These are phyloP conservation scores for Blastobasis lacticolella DNA, from an alignment of 2,888 invertebrate genomes.

Conservation along the genomic window DNA sequence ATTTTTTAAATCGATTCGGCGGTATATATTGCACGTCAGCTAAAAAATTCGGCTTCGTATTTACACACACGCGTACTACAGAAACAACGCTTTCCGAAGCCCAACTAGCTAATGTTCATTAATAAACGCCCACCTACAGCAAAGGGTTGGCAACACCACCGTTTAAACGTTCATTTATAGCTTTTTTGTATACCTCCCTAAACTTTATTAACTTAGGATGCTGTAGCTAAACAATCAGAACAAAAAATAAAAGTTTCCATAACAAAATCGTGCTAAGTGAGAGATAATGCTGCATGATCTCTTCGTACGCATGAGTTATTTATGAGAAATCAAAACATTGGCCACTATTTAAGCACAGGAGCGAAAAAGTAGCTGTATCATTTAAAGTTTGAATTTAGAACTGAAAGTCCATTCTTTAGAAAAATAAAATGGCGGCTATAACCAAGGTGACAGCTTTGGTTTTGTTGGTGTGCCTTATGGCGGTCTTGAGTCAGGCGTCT, in stretches of 20 bases:
- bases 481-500: slow-evolving; percentile 18
- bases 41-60: too few species aligned
- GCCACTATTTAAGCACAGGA: slow-evolving; percentile 13
- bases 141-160: too few species aligned
- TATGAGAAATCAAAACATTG: slow-evolving; percentile 22
- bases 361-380: slow-evolving; percentile 8
- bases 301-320: background rate
- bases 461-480: slow-evolving; percentile 29
- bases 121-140: too few species aligned
- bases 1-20: too few species aligned
- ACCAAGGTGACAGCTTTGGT: slow-evolving; percentile 30
- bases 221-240: background rate
- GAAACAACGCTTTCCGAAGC: too few species aligned
- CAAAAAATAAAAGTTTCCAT: background rate
- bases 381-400: slow-evolving; percentile 6
- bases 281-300: slow-evolving; percentile 8
- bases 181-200: too few species aligned
- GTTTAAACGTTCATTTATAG: too few species aligned
- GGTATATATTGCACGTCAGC: too few species aligned
- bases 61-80: too few species aligned
- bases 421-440: slow-evolving; percentile 31
- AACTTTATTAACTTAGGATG: background rate
- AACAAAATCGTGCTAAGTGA: slow-evolving; percentile 12
- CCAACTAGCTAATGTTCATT: too few species aligned
- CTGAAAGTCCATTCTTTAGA: background rate